Base-by-base conservation (phyloP, 2,888 invertebrate species). In the Subacronicta megacephala region DNA sequence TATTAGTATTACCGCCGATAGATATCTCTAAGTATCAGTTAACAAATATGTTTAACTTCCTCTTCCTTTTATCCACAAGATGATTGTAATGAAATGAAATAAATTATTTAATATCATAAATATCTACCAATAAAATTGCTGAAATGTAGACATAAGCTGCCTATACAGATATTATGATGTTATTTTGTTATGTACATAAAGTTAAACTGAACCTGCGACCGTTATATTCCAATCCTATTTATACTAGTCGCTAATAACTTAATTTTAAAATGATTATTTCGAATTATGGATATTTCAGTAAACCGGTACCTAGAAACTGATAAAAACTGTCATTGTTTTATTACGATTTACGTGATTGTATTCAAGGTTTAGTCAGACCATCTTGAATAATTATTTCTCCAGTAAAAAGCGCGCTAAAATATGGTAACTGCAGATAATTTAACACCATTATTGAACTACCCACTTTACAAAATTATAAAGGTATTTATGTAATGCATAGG, bases 301-400 rank as follows among this genome's bases (percentile, higher is more conserved):
- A 3, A 31, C 12, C n/a, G n/a, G 12, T 29, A 29, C 3, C 0
- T 10, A 3, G 7, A n/a, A 12, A 17, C 4, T 13, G 15, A 40
- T 7, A 65, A 57, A 56, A 44, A 23, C 6, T n/a, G n/a, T 17
- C 37, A 29, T 37, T 42, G 31, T 63, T 38, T 12, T 17, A 13
- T 12, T 13, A 33, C 15, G n/a, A 17, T 26, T 6, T 6, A 13
- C 7, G n/a, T 49, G 16, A 36, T 43, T 38, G 13, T 16, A 36
- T 13, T 12, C 52, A 40, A 29, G 35, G 26, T 9, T 44, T 15
- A 29, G 0, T 43, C 10, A 10, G 33, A 7, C n/a, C 7, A 10
- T 13, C 26, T 13, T 3, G 16, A 50, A 6, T 9, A 10, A n/a
- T 10, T 17, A 3, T 12, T 17, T 41, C 12, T 38, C 26, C 2